phyloP scores from a whole-genome alignment of 2,797 vertebrate genomes.

The Sebastolobus alascanus region DNA sequence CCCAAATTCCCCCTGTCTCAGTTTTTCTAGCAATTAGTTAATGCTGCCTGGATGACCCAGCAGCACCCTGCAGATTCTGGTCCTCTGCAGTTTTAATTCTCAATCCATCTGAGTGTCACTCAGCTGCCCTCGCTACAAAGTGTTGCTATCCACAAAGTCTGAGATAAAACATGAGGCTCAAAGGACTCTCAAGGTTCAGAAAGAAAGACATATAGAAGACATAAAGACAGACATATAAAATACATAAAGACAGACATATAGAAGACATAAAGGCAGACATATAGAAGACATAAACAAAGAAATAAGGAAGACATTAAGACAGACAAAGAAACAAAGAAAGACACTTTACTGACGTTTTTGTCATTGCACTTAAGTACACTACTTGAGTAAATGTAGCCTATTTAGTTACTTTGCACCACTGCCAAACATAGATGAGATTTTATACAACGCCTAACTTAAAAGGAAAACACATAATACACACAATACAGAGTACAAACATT shows the following conservation, averaged over 20 bases:
- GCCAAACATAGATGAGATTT: too few species aligned
- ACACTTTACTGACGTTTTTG: too few species aligned
- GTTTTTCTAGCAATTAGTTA: conserved; percentile 64
- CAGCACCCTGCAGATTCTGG: conserved; percentile 25
- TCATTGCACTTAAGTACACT: too few species aligned
- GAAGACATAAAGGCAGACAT: too few species aligned
- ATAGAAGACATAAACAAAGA: too few species aligned
- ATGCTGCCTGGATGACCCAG: conserved; percentile 20
- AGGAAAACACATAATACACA: background rate
- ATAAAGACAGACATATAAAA: too few species aligned
- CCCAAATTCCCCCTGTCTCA: conserved; percentile 50
- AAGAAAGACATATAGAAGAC: background rate
- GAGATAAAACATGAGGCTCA: background rate
- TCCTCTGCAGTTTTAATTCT: conserved; percentile 28
- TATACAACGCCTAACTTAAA: too few species aligned
- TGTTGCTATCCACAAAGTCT: background rate
- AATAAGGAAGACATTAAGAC: too few species aligned
- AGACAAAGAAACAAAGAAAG: too few species aligned
- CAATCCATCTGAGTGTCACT: conserved; percentile 19
- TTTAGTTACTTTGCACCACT: too few species aligned
- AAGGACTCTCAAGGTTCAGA: background rate
- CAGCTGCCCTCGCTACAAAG: background rate
- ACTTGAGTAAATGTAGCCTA: too few species aligned
- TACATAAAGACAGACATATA: too few species aligned
- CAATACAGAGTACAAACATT: background rate